Percentiles rank a stretch among this genome's conserved stretches.
phyloP scores from a whole-genome alignment of 2,797 vertebrate genomes.

The Poeciliopsis presidionis region DNA sequence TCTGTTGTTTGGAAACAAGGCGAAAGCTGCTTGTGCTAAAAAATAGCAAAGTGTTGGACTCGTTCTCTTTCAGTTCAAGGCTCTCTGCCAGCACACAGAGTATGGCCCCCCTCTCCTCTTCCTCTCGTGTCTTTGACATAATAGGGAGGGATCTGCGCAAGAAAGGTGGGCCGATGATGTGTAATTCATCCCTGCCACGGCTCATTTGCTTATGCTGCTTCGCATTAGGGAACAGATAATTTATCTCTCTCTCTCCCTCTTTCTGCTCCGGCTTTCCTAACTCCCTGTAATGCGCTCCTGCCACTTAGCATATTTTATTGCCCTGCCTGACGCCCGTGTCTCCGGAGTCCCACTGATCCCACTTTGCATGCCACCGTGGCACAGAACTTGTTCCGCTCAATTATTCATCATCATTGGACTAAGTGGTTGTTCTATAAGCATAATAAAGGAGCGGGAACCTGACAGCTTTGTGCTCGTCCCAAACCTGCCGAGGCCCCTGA shows the following conservation, averaged over 20 bases:
- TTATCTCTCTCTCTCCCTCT: conserved; percentile 84
- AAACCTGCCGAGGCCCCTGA: conserved; percentile 43
- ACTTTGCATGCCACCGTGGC: conserved; percentile 79
- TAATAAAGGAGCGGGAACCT: conserved; percentile 77
- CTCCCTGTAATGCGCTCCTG: conserved; percentile 77
- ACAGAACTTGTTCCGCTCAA: conserved; percentile 84
- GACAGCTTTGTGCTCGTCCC: conserved; percentile 75
- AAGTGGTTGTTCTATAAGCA: conserved; percentile 83
- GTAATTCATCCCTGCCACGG: conserved; percentile 86
- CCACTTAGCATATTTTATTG: conserved; percentile 89
- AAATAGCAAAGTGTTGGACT: conserved; percentile 33
- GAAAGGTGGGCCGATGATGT: conserved; percentile 78
- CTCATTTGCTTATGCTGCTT: conserved; percentile 88
- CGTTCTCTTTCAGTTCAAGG: conserved; percentile 28
- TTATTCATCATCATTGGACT: conserved; percentile 86
- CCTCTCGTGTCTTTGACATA: conserved; percentile 77
- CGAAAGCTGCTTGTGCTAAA: conserved; percentile 51
- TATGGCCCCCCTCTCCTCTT: conserved; percentile 28
- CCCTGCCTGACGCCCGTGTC: conserved; percentile 75
- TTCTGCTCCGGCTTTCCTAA: conserved; percentile 61
- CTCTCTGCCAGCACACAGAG: conserved; percentile 24
- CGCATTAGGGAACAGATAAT: conserved; percentile 84
- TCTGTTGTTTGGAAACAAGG: conserved; percentile 60
- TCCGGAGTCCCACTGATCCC: conserved; percentile 74
- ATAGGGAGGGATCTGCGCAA: conserved; percentile 77